These are phyloP conservation scores for Planococcus citri DNA, from an alignment of 1,140 invertebrate genomes.

Conservation along the genomic window DNA sequence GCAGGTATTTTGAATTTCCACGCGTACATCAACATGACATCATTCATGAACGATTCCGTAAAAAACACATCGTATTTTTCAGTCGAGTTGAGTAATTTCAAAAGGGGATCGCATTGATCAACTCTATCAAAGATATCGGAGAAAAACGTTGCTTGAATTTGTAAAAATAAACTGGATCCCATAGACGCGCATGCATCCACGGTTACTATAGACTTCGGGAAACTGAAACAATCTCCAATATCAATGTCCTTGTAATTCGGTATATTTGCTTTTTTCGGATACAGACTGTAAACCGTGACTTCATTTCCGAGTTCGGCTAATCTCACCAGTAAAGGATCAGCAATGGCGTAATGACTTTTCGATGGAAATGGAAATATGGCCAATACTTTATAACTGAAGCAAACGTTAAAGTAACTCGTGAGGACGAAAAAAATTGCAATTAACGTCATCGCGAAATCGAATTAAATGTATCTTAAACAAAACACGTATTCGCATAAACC, in stretches of 20 bases:
- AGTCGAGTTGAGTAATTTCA: constrained; percentile 22
- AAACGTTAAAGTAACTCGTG: background rate
- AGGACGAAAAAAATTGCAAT: background rate
- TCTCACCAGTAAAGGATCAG: constrained; percentile 30
- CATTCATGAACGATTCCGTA: constrained; percentile 29
- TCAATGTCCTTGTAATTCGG: constrained; percentile 40
- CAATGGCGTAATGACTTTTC: constrained; percentile 33
- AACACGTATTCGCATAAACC: no score
- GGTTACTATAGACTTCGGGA: background rate
- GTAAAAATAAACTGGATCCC: background rate
- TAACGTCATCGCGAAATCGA: background rate
- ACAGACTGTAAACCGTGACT: constrained; percentile 33
- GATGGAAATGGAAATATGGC: constrained; percentile 30
- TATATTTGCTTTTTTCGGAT: constrained; percentile 36
- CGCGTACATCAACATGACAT: constrained; percentile 28
- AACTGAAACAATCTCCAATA: constrained; percentile 24
- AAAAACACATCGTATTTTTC: constrained; percentile 31
- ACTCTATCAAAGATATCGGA: background rate
- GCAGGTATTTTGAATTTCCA: constrained; percentile 36
- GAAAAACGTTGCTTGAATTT: background rate
- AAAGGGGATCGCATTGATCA: constrained; percentile 18
- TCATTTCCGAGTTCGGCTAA: constrained; percentile 31
- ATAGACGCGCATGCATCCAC: background rate
- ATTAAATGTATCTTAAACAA: no score
- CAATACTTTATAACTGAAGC: constrained; percentile 27